Conservation (phyloP, 2,888 invertebrate species). For the Corythucha ciliata region DNA sequence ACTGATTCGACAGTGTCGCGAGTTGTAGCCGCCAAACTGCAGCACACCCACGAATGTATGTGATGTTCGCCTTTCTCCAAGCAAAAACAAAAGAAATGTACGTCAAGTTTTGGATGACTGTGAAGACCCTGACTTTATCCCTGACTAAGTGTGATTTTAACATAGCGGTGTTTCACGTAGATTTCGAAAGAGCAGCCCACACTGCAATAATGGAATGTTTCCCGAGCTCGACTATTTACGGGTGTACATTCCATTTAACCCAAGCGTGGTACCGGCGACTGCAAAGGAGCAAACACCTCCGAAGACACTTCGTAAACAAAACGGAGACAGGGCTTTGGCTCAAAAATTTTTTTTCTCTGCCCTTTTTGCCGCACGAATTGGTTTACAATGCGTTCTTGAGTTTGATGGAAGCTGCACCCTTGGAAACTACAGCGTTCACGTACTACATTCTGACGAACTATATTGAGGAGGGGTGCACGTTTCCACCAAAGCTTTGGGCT, state of each 20-base stretch:
- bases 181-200: slow-evolving; percentile 2
- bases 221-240: neutral
- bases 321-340: slow-evolving; percentile 10
- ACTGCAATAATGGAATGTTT: neutral
- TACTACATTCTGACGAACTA: slow-evolving; percentile 9
- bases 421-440: slow-evolving; percentile 1
- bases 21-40: no score
- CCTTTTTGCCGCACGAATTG: no score
- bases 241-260: neutral
- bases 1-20: no score
- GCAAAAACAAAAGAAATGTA: no score
- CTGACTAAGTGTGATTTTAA: neutral
- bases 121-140: no score
- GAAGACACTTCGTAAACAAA: neutral
- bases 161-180: neutral
- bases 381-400: slow-evolving; percentile 3
- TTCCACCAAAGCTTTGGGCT: slow-evolving; percentile 5
- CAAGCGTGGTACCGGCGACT: slow-evolving; percentile 2
- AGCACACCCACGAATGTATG: no score
- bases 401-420: no score
- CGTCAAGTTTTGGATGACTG: no score
- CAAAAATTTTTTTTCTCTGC: slow-evolving; percentile 1
- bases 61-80: no score
- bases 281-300: slow-evolving; percentile 8
- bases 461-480: slow-evolving; percentile 5